Conservation (phyloP, 1,140 invertebrate species). For the Caenorhabditis latens region DNA sequence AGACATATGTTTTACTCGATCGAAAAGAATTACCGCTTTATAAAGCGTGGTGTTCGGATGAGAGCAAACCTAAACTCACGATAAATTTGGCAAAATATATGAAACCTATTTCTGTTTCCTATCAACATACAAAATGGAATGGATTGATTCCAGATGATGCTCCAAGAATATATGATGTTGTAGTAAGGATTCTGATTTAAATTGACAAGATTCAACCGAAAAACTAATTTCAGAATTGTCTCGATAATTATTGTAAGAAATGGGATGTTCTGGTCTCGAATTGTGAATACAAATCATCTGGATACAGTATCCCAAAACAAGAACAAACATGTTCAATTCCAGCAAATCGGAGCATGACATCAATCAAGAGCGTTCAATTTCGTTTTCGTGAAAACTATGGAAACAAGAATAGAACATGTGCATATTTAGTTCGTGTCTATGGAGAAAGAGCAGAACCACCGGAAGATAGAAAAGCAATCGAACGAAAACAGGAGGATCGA, state of each 20-base stretch:
- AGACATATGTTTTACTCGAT: not conserved
- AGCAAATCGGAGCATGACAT: not conserved
- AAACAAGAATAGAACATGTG: not conserved
- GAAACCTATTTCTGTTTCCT: not conserved
- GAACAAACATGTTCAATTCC: not conserved
- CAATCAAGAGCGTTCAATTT: not conserved
- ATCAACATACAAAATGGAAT: not conserved
- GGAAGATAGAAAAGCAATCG: too few species aligned
- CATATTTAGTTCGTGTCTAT: not conserved
- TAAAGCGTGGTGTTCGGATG: slow-evolving; percentile 1
- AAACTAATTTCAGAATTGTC: not conserved
- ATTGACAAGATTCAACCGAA: not conserved
- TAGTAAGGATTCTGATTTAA: not conserved
- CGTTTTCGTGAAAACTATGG: not conserved
- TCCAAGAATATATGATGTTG: slow-evolving; percentile 17
- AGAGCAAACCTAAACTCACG: not conserved
- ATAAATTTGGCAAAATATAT: not conserved
- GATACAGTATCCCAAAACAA: not conserved
- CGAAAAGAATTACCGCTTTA: not conserved
- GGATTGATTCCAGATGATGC: not conserved
- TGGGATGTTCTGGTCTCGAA: not conserved
- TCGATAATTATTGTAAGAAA: not conserved
- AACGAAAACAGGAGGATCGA: too few species aligned
- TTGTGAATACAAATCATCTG: slow-evolving; percentile 8
- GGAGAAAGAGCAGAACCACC: not conserved